Percentiles rank a stretch among this genome's conserved stretches.
These are phyloP conservation scores for Diaphora mendica DNA, from an alignment of 2,888 invertebrate genomes.

Conservation along the genomic window DNA sequence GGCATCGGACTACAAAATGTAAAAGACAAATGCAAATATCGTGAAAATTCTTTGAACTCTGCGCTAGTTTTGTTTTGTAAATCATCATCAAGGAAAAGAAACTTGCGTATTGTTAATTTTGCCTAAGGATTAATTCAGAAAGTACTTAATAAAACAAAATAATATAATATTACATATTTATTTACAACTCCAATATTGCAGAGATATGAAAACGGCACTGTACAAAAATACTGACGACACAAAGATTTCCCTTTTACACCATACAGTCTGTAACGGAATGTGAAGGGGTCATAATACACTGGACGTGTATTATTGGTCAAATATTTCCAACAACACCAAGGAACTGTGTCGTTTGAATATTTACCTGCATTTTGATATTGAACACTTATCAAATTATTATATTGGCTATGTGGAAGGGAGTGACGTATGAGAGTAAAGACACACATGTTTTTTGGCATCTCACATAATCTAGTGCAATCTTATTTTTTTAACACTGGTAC, in stretches of 20 bases:
- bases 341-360: not conserved
- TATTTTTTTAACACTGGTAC: not conserved
- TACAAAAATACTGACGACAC: slow-evolving; percentile 75
- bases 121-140: not conserved
- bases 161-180: slow-evolving; percentile 58
- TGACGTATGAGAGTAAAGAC: not conserved
- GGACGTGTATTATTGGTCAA: slow-evolving; percentile 8
- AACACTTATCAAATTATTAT: not conserved
- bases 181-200: slow-evolving; percentile 81
- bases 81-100: too few relatives aligned
- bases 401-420: not conserved
- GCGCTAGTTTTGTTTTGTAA: too few relatives aligned
- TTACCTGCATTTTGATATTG: not conserved
- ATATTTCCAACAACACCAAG: slow-evolving; percentile 1
- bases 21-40: too few relatives aligned
- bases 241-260: slow-evolving; percentile 50
- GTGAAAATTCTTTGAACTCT: too few relatives aligned
- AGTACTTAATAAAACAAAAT: slow-evolving; percentile 18
- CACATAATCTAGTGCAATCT: not conserved
- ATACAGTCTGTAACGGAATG: slow-evolving; percentile 73
- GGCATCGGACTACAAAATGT: too few relatives aligned
- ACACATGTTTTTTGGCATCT: not conserved
- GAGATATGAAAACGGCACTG: slow-evolving; percentile 68
- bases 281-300: slow-evolving; percentile 47
- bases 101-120: not conserved